Base-by-base conservation (phyloP, 2,888 invertebrate species). In the Yponomeuta cagnagella region DNA sequence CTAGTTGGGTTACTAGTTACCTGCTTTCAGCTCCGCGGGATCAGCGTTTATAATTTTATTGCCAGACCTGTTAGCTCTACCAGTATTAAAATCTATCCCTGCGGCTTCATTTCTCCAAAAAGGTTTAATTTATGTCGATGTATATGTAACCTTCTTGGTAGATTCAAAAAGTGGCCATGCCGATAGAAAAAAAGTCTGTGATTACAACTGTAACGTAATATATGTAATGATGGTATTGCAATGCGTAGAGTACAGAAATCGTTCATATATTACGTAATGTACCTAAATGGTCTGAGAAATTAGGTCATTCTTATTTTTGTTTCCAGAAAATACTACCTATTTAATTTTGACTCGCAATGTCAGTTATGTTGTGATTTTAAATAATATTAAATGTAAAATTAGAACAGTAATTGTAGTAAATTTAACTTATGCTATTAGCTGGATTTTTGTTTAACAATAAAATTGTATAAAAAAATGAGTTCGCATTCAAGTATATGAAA, bases 301-400 rank as follows among this genome's bases (percentile, higher is more conserved):
- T 65, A 12, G 23, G 30, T 64, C 64, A 64, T 23, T 64, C 31
- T 64, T 65, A 30, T 65, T 65, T n/a, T 52, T 10, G 10, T 69
- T 58, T 58, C 30, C n/a, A 23, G 12, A 31, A 10, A 33, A n/a
- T 15, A 4, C 12, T 48, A 23, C 23, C 23, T 30, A 8, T 52
- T 12, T 15, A 2, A 15, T 58, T 58, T 58, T 58, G 52, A 58
- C 52, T 58, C 15, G 52, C 52, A 15, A 15, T 15, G 5, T 3
- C 12, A 58, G 52, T 58, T 58, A 58, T 58, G 52, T 58, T 58
- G 52, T 58, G 52, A 58, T 58, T 58, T 58, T 15, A 15, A 15
- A 4, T 31, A 31, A 52, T 48, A 30, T n/a, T 31, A 15, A 48
- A 52, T 69, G 69, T 69, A 31, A 31, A 23, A 69, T 58, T 58